Evolutionary conservation across 1,140 invertebrate genomes (phyloP).

Genomic region (Cryptotermes secundus): DNA sequence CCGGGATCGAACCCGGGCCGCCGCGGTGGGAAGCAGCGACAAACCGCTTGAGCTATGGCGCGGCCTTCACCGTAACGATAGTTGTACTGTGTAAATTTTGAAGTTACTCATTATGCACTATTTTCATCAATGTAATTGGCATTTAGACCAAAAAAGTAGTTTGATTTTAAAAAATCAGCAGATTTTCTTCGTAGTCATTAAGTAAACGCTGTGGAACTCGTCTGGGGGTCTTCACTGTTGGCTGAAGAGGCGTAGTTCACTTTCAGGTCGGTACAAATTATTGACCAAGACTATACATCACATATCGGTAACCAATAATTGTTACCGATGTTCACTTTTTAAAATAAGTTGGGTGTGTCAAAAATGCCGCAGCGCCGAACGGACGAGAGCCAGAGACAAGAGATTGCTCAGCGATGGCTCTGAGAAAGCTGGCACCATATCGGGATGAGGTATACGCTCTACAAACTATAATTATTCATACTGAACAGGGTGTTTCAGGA

Average conservation of each 20-base stretch:
- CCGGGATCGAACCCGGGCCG: no score
- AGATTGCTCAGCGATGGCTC: slow-evolving; percentile 18
- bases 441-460: not conserved
- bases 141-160: no score
- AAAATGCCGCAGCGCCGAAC: slow-evolving; percentile 23
- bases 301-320: slow-evolving; percentile 27
- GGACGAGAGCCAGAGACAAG: not conserved
- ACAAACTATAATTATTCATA: slow-evolving; percentile 29
- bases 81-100: no score
- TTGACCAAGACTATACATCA: slow-evolving; percentile 9
- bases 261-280: not conserved
- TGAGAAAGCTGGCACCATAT: slow-evolving; percentile 29
- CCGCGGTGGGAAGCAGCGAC: no score
- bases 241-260: not conserved
- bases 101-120: no score
- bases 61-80: no score
- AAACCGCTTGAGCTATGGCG: no score
- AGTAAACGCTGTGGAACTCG: no score
- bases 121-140: no score
- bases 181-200: no score
- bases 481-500: not conserved
- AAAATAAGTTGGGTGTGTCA: slow-evolving; percentile 31
- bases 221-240: no score
- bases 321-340: slow-evolving; percentile 30
- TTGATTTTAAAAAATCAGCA: no score